Evolutionary conservation across 2,888 invertebrate species (phyloP).

Genomic region (Aspidapion aeneum): DNA sequence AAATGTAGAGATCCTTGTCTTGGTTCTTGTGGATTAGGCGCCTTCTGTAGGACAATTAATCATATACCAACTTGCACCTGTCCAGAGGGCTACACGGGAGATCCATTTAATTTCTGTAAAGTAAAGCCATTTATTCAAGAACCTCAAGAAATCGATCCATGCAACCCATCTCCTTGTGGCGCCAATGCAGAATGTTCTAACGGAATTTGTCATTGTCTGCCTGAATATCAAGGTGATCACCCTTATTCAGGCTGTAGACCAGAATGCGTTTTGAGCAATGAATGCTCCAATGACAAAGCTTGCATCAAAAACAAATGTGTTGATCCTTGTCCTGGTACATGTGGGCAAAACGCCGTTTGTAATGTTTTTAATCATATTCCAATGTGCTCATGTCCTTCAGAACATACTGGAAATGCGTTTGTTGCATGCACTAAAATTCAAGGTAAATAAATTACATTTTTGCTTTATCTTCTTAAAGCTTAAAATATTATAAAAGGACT

Average conservation of each 20-base stretch:
- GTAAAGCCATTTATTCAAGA: slow-evolving; percentile 42
- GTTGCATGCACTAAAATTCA: slow-evolving; percentile 58
- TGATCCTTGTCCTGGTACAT: slow-evolving; percentile 70
- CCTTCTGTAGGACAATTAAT: slow-evolving; percentile 70
- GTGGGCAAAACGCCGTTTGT: slow-evolving; percentile 70
- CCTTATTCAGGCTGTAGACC: slow-evolving; percentile 67
- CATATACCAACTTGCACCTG: slow-evolving; percentile 77
- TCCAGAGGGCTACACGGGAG: slow-evolving; percentile 64
- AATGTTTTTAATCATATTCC: slow-evolving; percentile 72
- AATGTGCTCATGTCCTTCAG: slow-evolving; percentile 68
- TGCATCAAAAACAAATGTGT: slow-evolving; percentile 67
- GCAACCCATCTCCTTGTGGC: slow-evolving; percentile 58
- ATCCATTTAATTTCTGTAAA: slow-evolving; percentile 54
- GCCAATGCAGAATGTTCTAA: slow-evolving; percentile 67
- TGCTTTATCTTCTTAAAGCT: slow-evolving; percentile 44
- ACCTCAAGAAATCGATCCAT: slow-evolving; percentile 39
- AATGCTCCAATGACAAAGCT: slow-evolving; percentile 65
- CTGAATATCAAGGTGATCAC: slow-evolving; percentile 67
- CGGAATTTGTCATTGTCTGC: slow-evolving; percentile 64
- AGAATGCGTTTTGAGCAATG: slow-evolving; percentile 69
- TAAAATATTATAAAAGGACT: background rate
- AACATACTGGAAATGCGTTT: slow-evolving; percentile 69
- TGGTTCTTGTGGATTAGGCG: slow-evolving; percentile 69
- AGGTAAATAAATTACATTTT: slow-evolving; percentile 54
- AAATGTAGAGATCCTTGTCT: slow-evolving; percentile 76